Evolutionary conservation across 2,888 invertebrate genomes (phyloP).

Genomic region (Lasioglossum marginatum): DNA sequence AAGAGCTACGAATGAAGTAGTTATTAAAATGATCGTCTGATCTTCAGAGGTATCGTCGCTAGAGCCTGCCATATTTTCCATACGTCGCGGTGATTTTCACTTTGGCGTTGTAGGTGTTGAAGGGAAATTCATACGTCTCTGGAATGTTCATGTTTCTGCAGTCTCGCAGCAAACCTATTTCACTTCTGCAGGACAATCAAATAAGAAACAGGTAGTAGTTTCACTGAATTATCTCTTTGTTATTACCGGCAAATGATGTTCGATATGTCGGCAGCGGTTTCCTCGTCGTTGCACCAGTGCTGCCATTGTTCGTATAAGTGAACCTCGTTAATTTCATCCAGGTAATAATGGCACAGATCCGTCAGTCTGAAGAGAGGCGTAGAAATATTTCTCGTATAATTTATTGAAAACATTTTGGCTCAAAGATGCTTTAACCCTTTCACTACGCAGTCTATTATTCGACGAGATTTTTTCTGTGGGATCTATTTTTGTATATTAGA

Average conservation of each 20-base stretch:
- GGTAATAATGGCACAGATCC: slow-evolving; percentile 75
- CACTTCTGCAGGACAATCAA: slow-evolving; percentile 46
- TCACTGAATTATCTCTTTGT: neutral
- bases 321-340: slow-evolving; percentile 69
- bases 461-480: no score
- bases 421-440: no score
- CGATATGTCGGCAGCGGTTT: slow-evolving; percentile 52
- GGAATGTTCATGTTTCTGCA: slow-evolving; percentile 58
- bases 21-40: neutral
- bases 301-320: slow-evolving; percentile 77
- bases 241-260: slow-evolving; percentile 74
- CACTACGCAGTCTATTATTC: no score
- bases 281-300: slow-evolving; percentile 63
- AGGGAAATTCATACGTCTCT: slow-evolving; percentile 21
- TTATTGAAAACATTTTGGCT: no score
- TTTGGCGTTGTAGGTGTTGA: slow-evolving; percentile 34
- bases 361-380: slow-evolving; percentile 67
- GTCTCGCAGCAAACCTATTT: slow-evolving; percentile 58
- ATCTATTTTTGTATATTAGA: no score
- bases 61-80: neutral
- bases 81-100: slow-evolving; percentile 36
- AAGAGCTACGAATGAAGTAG: neutral
- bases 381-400: no score
- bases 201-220: neutral
- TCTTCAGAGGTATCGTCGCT: neutral